Percentiles rank a stretch among this genome's conserved stretches.
These are phyloP conservation scores for Ameiurus melas DNA, from an alignment of 2,113 vertebrate species.

Conservation along the genomic window DNA sequence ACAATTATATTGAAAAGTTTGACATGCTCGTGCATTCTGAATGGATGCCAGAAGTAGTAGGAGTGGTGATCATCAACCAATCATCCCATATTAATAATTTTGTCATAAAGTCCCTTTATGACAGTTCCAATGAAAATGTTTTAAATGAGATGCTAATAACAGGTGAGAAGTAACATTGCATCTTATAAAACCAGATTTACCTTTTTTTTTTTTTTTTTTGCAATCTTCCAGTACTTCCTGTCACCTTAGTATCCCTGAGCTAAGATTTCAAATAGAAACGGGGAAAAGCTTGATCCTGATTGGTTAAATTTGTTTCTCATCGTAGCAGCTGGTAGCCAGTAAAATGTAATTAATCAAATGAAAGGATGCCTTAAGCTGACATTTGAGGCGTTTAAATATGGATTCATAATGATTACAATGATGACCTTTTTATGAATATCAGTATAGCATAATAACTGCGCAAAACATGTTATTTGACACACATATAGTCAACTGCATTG, in stretches of 20 bases:
- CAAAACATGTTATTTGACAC: not conserved
- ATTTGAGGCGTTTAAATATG: not conserved
- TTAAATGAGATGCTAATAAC: too few relatives aligned
- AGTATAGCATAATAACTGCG: not conserved
- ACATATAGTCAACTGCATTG: not conserved
- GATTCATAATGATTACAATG: not conserved
- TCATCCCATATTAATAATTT: too few relatives aligned
- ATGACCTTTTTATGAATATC: too few relatives aligned
- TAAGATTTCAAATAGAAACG: too few relatives aligned
- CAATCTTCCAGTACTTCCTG: too few relatives aligned
- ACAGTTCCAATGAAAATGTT: too few relatives aligned
- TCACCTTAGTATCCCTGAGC: too few relatives aligned
- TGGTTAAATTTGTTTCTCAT: too few relatives aligned
- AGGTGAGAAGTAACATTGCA: too few relatives aligned
- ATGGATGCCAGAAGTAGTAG: not conserved
- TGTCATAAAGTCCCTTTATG: too few relatives aligned
- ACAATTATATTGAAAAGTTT: not conserved
- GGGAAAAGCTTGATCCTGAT: too few relatives aligned
- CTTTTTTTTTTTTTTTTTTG: rapidly evolving
- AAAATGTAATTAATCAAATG: not conserved
- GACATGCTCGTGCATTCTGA: not conserved
- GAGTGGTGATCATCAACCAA: not conserved
- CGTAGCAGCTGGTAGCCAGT: not conserved
- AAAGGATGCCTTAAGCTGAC: not conserved
- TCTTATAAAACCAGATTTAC: too few relatives aligned